Conservation (phyloP, 2,797 vertebrate genomes). For the Pogonophryne albipinna region DNA sequence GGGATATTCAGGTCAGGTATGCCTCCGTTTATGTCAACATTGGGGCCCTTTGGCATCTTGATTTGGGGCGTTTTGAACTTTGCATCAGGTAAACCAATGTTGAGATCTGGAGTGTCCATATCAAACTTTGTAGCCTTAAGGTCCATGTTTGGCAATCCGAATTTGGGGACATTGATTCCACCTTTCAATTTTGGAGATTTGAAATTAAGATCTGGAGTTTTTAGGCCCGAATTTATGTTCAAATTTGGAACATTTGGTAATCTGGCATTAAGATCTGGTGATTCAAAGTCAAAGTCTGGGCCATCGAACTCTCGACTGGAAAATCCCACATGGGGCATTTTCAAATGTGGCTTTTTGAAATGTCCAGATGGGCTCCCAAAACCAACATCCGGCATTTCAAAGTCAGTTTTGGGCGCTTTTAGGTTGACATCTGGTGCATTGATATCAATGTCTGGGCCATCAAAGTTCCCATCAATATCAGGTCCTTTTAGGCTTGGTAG, state of each 20-base stretch:
- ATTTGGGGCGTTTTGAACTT: conserved; percentile 66
- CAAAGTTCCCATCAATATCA: conserved; percentile 54
- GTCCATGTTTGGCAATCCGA: conserved; percentile 52
- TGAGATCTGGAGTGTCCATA: conserved; percentile 57
- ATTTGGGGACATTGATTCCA: conserved; percentile 42
- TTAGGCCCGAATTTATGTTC: conserved; percentile 56
- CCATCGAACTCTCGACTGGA: conserved; percentile 53
- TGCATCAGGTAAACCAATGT: conserved; percentile 54
- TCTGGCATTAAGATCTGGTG: conserved; percentile 49
- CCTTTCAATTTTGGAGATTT: conserved; percentile 68
- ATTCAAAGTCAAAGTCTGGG: conserved; percentile 47
- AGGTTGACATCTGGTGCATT: conserved; percentile 54
- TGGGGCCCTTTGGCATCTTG: conserved; percentile 66
- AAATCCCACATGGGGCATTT: conserved; percentile 64
- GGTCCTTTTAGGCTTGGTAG: conserved; percentile 58
- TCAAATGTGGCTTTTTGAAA: conserved; percentile 64
- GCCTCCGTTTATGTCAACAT: conserved; percentile 47
- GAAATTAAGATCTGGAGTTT: conserved; percentile 62
- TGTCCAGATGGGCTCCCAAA: conserved; percentile 57
- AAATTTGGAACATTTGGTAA: conserved; percentile 64
- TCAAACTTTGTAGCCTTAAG: conserved; percentile 64
- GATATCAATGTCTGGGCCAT: conserved; percentile 53
- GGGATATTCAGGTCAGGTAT: conserved; percentile 65
- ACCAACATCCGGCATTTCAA: conserved; percentile 61
- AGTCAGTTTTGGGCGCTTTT: conserved; percentile 46